These are phyloP conservation scores for Parnassius orleans DNA, from an alignment of 2,888 invertebrate species.

Conservation along the genomic window DNA sequence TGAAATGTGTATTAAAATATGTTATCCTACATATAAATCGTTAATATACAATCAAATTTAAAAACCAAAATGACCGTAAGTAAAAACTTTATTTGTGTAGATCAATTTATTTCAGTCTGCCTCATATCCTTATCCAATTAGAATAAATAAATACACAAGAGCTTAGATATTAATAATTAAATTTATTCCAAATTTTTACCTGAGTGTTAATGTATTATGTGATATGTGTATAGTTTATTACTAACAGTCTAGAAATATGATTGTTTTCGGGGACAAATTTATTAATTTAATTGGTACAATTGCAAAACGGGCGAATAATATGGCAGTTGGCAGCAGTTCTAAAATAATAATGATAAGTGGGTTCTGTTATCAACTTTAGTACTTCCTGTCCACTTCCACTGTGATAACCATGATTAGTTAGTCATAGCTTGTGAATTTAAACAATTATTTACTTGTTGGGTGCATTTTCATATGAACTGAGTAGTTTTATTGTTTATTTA, in stretches of 20 bases:
- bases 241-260: too few species aligned
- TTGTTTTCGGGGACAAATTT: too few species aligned
- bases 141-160: not conserved
- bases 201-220: too few species aligned
- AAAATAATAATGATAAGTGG: constrained; percentile 8
- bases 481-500: too few species aligned
- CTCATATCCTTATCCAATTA: not conserved
- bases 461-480: not conserved
- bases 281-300: not conserved
- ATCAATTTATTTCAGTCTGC: constrained; percentile 8
- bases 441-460: not conserved
- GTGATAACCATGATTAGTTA: constrained; percentile 13
- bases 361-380: constrained; percentile 16
- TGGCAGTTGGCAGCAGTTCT: constrained; percentile 10
- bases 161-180: not conserved
- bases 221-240: too few species aligned
- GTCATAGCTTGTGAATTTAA: not conserved
- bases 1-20: constrained; percentile 7
- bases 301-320: not conserved
- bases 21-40: not conserved
- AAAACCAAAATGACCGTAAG: constrained; percentile 24
- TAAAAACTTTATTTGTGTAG: constrained; percentile 10
- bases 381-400: constrained; percentile 25
- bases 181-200: not conserved
- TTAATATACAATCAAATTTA: constrained; percentile 5